These are phyloP conservation scores for Minunthozetes semirufus DNA, from an alignment of 2,888 invertebrate genomes.

Conservation along the genomic window DNA sequence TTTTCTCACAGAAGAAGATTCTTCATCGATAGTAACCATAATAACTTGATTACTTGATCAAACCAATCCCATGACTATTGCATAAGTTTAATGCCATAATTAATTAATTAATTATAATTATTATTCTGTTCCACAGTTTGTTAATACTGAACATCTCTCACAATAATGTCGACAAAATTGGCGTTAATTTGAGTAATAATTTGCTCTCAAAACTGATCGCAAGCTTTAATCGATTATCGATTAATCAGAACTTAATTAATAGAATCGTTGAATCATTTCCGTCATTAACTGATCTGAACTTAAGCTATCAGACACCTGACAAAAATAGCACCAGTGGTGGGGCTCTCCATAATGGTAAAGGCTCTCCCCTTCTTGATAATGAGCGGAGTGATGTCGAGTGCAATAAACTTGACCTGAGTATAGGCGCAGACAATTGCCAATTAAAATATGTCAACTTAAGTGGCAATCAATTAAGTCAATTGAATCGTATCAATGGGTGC, in stretches of 20 bases:
- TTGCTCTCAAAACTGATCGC: conserved; percentile 19
- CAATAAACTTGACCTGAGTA: conserved; percentile 16
- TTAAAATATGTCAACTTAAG: conserved; percentile 4
- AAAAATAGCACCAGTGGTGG: neutral
- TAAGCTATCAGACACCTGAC: neutral
- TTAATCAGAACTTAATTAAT: conserved; percentile 6
- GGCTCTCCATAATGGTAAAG: neutral
- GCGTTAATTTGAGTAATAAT: conserved; percentile 2
- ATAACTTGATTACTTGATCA: too few species aligned
- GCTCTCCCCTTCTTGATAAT: neutral
- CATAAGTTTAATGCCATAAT: neutral
- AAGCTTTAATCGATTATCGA: conserved; percentile 12
- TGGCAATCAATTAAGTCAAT: conserved; percentile 25
- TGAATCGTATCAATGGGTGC: neutral
- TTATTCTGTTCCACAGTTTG: conserved; percentile 1
- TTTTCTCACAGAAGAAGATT: too few species aligned
- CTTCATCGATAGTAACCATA: too few species aligned
- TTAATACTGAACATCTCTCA: conserved; percentile 10
- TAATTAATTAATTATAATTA: neutral
- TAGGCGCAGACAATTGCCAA: neutral
- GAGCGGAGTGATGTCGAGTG: neutral
- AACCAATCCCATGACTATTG: too few species aligned
- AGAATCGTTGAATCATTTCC: conserved; percentile 22
- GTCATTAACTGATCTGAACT: neutral
- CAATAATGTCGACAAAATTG: conserved; percentile 5